Base-by-base conservation (phyloP, 2,113 vertebrate species). In the Oreocharis arfaki region DNA sequence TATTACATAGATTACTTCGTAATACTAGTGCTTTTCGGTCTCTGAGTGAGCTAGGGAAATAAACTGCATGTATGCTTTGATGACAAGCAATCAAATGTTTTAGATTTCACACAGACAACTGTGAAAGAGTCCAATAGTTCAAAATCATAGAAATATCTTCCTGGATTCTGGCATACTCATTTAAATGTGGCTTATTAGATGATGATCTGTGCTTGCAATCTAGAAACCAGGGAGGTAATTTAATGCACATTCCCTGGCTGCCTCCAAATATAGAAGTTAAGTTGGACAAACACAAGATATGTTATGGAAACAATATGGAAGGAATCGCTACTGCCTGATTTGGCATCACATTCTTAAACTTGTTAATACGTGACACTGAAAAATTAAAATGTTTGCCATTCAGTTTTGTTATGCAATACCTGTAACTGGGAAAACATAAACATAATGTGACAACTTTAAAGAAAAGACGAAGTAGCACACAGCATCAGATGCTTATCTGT, bases 1-100 rank as follows among this genome's bases (percentile, higher is more conserved):
- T 96, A 96, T 95, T 96, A 90, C 50, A 93, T 12, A 91, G 67
- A 95, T 96, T 95, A 95, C 55, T 90, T 95, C 53, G 90, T 96
- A 95, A 95, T 90, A 95, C 78, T 73, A 83, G 70, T 49, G 63
- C 59, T 96, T 96, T 95, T 90, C 53, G 82, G 70, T 65, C 81
- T 91, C 53, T 57, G 44, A 92, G 77, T 61, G 69, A 94, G 74
- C 67, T 64, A 59, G 93, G 52, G 46, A 90, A 96, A 96, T 65
- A 37, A 94, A 90, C 50, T 65, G 16, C 55, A 59, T 74, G 16
- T 50, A 90, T 67, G 89, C 93, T 94, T 96, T 94, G 91, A 96
- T 91, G 84, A 94, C 47, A 94, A 79, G 78, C 63, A 95, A 95
- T 95, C 93, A 91, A 97, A 85, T 77, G 67, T 88, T 95, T 95